Base-by-base conservation (phyloP, 2,113 vertebrate species). In the Neopipo cinnamomea region DNA sequence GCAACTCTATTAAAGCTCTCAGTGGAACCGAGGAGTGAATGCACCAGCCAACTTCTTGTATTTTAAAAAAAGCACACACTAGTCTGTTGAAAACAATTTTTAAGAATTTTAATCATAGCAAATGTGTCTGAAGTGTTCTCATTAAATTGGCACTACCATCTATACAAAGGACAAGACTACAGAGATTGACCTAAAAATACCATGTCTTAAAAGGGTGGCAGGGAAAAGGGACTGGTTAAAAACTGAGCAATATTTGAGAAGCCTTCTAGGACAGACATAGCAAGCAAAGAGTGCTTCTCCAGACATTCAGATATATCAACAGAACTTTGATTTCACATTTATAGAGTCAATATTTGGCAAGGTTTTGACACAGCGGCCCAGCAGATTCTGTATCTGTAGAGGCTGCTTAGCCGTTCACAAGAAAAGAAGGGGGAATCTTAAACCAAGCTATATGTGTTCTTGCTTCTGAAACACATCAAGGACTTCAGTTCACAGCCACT, bases 71-170 rank as follows among this genome's bases (percentile, higher is more conserved):
- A 93, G 78, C n/a, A 73, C 30, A 39, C 74, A 13, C 31, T 66
- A 94, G 62, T 89, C 96, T 83, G 71, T 70, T 96, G 93, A 96
- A 97, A 97, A 97, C 88, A 53, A 61, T 97, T 97, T 95, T 96
- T 50, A 89, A 94, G 94, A 97, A 91, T 94, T 98, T 97, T 98
- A 98, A 98, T 97, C 94, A 96, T 88, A 97, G 93, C 90, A 97
- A 97, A 97, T 95, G 89, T 95, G 92, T 96, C 92, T 94, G 76
- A 97, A 97, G 81, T 91, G 77, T 92, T 97, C 87, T 98, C 95
- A 96, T 96, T 96, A 98, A 97, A 97, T 95, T 55, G 83, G 89
- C 22, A 3, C 96, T 97, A 97, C 88, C 95, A 96, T 90, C 89
- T 90, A 58, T 91, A 96, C 88, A 97, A 97, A 98, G 95, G 96